Evolutionary conservation across 1,140 invertebrate species (phyloP).

Genomic region (Bathynomus jamesi): DNA sequence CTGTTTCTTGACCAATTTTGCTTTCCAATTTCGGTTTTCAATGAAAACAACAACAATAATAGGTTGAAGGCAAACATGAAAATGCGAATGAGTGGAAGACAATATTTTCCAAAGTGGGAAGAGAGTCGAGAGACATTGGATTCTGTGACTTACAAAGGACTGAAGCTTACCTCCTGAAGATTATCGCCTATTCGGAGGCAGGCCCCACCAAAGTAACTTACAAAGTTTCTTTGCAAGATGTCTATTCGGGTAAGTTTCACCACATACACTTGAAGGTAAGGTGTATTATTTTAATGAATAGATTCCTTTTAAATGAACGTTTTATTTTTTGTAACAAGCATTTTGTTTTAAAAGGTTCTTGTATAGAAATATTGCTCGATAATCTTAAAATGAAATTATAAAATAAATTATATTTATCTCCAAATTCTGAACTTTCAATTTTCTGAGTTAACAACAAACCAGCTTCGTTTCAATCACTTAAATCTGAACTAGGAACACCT

Average conservation of each 20-base stretch:
- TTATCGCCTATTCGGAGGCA: slow-evolving; percentile 23
- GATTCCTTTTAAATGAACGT: no score
- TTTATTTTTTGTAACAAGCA: no score
- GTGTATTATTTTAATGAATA: no score
- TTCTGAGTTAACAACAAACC: no score
- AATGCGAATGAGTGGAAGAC: slow-evolving; percentile 17
- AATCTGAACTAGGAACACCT: no score
- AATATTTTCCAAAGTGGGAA: slow-evolving; percentile 17
- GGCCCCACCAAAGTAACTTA: slow-evolving; percentile 26
- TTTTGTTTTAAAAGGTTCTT: no score
- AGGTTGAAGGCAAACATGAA: slow-evolving; percentile 10
- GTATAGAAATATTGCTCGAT: no score
- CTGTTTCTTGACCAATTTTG: background rate
- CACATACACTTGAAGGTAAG: background rate
- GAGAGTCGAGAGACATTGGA: slow-evolving; percentile 24
- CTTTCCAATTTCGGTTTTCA: background rate
- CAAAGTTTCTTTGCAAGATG: background rate
- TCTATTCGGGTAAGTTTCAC: background rate
- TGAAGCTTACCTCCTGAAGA: slow-evolving; percentile 16
- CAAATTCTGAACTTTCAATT: no score
- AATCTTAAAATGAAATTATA: no score
- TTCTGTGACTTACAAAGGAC: slow-evolving; percentile 20
- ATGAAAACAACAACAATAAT: background rate
- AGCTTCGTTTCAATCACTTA: no score
- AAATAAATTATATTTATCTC: no score